phyloP scores from a whole-genome alignment of 2,113 vertebrate genomes.

The Alligator mississippiensis region DNA sequence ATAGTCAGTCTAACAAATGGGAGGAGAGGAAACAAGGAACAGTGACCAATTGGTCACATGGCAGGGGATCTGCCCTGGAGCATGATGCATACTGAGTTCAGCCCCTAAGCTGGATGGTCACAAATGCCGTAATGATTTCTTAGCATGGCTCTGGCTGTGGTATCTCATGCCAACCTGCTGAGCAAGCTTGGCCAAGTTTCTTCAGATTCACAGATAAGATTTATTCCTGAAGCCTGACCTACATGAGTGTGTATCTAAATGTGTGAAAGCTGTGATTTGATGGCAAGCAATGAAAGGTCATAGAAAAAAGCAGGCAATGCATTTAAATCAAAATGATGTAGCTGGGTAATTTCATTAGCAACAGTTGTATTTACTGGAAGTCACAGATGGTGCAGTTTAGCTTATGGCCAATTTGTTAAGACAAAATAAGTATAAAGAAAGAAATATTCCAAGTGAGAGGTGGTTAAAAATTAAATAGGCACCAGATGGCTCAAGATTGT shows the following conservation, averaged over 20 bases:
- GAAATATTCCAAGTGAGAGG: conserved; percentile 87
- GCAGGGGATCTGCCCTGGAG: conserved; percentile 89
- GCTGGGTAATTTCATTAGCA: conserved; percentile 97
- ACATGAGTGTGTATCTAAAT: conserved; percentile 96
- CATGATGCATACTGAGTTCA: conserved; percentile 84
- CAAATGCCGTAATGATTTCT: conserved; percentile 82
- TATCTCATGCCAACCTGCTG: conserved; percentile 86
- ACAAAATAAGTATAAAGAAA: conserved; percentile 87
- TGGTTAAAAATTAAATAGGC: conserved; percentile 89
- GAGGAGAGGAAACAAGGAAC: conserved; percentile 79
- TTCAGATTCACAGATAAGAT: conserved; percentile 89
- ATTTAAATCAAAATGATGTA: conserved; percentile 97
- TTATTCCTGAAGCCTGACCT: conserved; percentile 96
- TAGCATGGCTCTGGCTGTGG: conserved; percentile 78
- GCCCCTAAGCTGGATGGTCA: conserved; percentile 80
- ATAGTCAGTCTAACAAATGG: conserved; percentile 86
- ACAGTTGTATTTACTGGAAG: conserved; percentile 94
- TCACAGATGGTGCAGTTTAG: conserved; percentile 92
- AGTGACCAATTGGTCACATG: conserved; percentile 88
- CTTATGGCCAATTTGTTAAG: conserved; percentile 89
- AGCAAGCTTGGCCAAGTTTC: conserved; percentile 86
- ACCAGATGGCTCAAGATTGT: conserved; percentile 85
- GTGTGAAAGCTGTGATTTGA: conserved; percentile 90
- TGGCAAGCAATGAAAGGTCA: conserved; percentile 95
- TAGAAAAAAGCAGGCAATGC: conserved; percentile 88